Evolutionary conservation across 2,888 invertebrate genomes (phyloP), one percentile per base, ranked within the genome.

Genomic region (Operophtera brumata): DNA sequence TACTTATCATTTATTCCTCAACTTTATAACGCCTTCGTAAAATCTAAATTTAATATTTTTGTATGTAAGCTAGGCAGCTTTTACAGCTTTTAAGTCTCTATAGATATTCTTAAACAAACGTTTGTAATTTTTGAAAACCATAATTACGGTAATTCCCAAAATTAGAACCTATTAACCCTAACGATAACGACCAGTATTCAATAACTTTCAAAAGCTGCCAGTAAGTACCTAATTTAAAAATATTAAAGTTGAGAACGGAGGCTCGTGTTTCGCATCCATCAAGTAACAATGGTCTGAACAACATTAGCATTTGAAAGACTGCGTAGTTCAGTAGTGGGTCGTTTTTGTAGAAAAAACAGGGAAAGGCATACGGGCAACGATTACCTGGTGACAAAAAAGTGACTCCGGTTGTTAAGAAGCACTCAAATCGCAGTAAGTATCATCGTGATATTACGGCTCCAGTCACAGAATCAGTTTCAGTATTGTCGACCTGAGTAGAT

Each of bases 221-320:
- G 10, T 37, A 39, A 43, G 14, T 30, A 30, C 46, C 12, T 46
- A 36, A 30, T 41, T 36, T 26, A 42, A 42, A 41, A 30, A 9
- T 12, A 42, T 34, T 30, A 32, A 44, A 44, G 34, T 34, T 1
- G 9, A 34, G 11, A 20, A 12, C n/a, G 3, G 10, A 13, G 34
- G 10, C 52, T 36, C 42, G 42, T 53, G 46, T 57, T 47, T 54
- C 50, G 42, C 59, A 61, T 64, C 56, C 42, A 57, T 64, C 63
- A 64, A 35, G 46, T 70, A 70, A 82, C 80, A 85, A 82, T 81
- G 74, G 73, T 62, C 62, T 62, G 61, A 62, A 73, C 68, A 62
- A 66, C 70, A 86, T 86, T 86, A 80, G 61, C 86, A 86, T 86
- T 75, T 77, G 79, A 86, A 86, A 80, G 78, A 67, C 64, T 61